These are phyloP conservation scores for Bradypus variegatus DNA, from an alignment of 2,797 vertebrate species.

Conservation along the genomic window DNA sequence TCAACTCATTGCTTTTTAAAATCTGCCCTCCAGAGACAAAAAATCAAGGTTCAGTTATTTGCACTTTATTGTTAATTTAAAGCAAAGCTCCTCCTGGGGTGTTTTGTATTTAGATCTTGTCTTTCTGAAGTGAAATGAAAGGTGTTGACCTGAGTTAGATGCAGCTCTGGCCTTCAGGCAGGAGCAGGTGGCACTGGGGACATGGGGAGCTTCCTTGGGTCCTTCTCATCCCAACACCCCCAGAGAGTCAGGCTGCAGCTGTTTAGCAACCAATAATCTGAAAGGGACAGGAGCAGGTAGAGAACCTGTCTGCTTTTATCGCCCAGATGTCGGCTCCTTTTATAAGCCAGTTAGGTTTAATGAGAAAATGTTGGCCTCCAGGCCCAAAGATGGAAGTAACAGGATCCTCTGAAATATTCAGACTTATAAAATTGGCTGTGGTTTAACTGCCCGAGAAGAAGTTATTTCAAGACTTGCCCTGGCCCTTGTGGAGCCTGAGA, in stretches of 20 bases:
- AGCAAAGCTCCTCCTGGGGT: neutral
- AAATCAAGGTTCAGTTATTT: neutral
- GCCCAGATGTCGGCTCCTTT: constrained; percentile 13
- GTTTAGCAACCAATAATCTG: neutral
- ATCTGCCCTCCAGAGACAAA: constrained; percentile 20
- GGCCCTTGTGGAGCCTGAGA: neutral
- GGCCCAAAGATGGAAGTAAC: constrained; percentile 31
- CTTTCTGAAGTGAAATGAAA: constrained; percentile 22
- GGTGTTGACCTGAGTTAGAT: neutral
- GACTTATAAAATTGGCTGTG: constrained; percentile 26
- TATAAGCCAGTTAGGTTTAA: constrained; percentile 40
- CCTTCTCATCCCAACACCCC: neutral
- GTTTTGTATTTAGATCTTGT: neutral
- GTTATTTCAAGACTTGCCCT: constrained; percentile 1
- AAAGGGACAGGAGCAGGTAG: neutral
- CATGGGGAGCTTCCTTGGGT: neutral
- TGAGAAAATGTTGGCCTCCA: constrained; percentile 43
- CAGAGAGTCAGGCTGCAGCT: neutral
- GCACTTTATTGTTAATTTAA: constrained; percentile 17
- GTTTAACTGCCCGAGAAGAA: constrained; percentile 48
- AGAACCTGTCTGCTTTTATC: neutral
- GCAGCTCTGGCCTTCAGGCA: neutral
- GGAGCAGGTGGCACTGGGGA: neutral
- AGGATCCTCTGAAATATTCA: constrained; percentile 43
- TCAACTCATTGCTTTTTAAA: constrained; percentile 1